phyloP scores from a whole-genome alignment of 2,888 invertebrate genomes.

The Eremobia ochroleuca region DNA sequence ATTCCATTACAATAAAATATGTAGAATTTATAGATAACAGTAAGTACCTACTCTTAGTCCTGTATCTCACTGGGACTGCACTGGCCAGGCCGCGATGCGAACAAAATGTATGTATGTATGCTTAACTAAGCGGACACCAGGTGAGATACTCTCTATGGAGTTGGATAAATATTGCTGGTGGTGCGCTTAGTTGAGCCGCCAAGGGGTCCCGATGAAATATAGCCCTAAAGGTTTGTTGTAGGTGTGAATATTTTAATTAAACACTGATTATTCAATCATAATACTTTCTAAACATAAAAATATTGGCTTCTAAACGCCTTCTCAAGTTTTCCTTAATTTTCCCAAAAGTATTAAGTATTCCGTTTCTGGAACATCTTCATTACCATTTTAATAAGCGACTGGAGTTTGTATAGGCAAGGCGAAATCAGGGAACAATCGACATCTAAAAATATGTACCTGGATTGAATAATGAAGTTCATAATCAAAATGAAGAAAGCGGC shows the following conservation, averaged over 20 bases:
- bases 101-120: background rate
- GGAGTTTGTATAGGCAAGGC: slow-evolving; percentile 12
- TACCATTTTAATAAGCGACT: slow-evolving; percentile 43
- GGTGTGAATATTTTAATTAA: slow-evolving; percentile 1
- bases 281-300: background rate
- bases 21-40: background rate
- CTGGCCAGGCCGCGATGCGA: background rate
- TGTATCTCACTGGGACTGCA: too few species aligned
- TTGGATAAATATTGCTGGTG: background rate
- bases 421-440: slow-evolving; percentile 19
- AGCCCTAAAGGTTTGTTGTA: background rate
- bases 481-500: slow-evolving; percentile 24
- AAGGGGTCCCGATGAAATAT: too few species aligned
- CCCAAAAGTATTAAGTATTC: slow-evolving; percentile 31
- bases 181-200: too few species aligned
- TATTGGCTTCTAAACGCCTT: background rate
- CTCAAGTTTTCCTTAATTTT: background rate
- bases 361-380: slow-evolving; percentile 22
- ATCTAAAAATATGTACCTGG: slow-evolving; percentile 9
- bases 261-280: background rate
- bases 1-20: background rate
- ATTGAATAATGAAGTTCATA: slow-evolving; percentile 38
- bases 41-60: background rate
- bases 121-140: too few species aligned
- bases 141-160: background rate